phyloP scores from a whole-genome alignment of 2,113 vertebrate species.

The Reinhardtius hippoglossoides region DNA sequence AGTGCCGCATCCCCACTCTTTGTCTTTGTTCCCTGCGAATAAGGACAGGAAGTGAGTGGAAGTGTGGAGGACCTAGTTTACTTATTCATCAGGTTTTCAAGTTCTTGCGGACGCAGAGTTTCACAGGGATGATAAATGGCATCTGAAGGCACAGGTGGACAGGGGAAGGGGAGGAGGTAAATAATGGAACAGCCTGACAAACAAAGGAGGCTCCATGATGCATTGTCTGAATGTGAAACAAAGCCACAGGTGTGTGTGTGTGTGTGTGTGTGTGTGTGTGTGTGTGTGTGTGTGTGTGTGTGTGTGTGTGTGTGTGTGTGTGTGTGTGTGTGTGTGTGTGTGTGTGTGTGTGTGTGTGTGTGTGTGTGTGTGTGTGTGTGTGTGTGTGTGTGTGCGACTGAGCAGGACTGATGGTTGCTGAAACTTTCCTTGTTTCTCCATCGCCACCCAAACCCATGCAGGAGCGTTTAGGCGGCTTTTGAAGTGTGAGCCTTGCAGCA shows the following conservation, averaged over 20 bases:
- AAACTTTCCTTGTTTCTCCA: constrained; percentile 52
- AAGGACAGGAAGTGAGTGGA: constrained; percentile 68
- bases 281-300: background rate
- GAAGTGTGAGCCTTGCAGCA: constrained; percentile 50
- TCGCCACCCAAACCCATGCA: constrained; percentile 35
- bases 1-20: constrained; percentile 29
- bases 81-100: constrained; percentile 79
- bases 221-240: constrained; percentile 68
- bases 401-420: constrained; percentile 43
- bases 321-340: constrained; percentile 27
- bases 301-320: no score
- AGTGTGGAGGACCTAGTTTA: constrained; percentile 71
- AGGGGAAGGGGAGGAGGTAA: constrained; percentile 68
- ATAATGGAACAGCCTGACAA: constrained; percentile 80
- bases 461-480: constrained; percentile 45
- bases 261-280: constrained; percentile 35
- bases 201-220: constrained; percentile 74
- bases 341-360: constrained; percentile 32
- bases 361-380: constrained; percentile 21
- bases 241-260: constrained; percentile 75
- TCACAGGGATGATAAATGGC: constrained; percentile 77
- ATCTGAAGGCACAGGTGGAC: constrained; percentile 65
- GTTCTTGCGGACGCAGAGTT: constrained; percentile 64
- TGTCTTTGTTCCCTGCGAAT: constrained; percentile 60
- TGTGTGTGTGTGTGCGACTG: constrained; percentile 31